These are phyloP conservation scores for Epicauta chinensis DNA, from an alignment of 1,140 invertebrate genomes.

Conservation along the genomic window DNA sequence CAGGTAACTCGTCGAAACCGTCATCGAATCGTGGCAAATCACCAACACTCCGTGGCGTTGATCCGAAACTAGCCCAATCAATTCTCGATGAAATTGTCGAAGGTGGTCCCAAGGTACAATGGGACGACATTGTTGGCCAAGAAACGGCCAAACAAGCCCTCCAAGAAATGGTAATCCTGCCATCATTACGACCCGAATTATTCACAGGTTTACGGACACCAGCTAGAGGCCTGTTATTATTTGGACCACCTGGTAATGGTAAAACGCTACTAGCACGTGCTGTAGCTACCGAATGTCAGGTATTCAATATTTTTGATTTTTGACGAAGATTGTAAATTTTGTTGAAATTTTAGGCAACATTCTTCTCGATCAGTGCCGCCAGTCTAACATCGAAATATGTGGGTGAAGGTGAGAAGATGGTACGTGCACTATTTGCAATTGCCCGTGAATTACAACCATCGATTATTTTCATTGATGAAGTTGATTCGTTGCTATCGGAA, in stretches of 20 bases:
- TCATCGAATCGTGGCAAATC: conserved; percentile 27
- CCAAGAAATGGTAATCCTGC: conserved; percentile 95
- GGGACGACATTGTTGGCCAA: conserved; percentile 91
- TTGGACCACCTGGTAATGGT: conserved; percentile 87
- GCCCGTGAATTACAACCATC: conserved; percentile 89
- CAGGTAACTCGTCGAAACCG: conserved; percentile 15
- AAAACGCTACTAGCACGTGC: conserved; percentile 88
- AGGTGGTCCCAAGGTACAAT: conserved; percentile 72
- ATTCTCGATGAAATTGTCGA: conserved; percentile 69
- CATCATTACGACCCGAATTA: conserved; percentile 88
- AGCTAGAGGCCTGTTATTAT: conserved; percentile 85
- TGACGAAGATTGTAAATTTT: no score
- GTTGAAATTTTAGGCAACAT: conserved; percentile 73
- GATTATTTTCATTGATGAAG: conserved; percentile 95
- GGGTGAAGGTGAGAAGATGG: conserved; percentile 96
- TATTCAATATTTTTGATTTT: no score
- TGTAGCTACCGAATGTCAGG: conserved; percentile 81
- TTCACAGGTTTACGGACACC: conserved; percentile 88
- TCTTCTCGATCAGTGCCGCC: conserved; percentile 96
- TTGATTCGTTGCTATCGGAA: conserved; percentile 90
- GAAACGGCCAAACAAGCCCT: conserved; percentile 90
- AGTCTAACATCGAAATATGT: conserved; percentile 98
- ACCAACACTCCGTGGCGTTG: conserved; percentile 64
- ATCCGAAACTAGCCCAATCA: conserved; percentile 82
- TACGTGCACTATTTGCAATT: conserved; percentile 89